Conservation (phyloP, 1,140 invertebrate species). For the Macrosteles quadrilineatus region DNA sequence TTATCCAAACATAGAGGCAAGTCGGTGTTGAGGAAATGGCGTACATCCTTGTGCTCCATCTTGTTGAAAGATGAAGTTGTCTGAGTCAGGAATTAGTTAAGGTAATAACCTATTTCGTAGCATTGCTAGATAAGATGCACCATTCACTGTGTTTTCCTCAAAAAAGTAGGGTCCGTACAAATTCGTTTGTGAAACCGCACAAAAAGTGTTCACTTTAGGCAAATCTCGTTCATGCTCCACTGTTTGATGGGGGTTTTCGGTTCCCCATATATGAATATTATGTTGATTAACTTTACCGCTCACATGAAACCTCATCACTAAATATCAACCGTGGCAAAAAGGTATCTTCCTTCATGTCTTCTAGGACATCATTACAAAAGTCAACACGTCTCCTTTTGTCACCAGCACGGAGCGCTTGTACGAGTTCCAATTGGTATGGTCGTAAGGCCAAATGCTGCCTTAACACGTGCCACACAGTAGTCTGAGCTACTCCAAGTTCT, state of each 20-base stretch:
- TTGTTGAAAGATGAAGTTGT: constrained; percentile 1
- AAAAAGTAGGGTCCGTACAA: constrained; percentile 28
- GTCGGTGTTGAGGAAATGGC: background rate
- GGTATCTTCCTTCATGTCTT: constrained; percentile 11
- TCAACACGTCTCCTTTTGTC: constrained; percentile 14
- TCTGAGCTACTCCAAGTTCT: constrained; percentile 18
- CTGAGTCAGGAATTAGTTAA: background rate
- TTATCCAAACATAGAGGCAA: constrained; percentile 1
- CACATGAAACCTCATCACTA: constrained; percentile 28
- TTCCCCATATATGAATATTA: constrained; percentile 27
- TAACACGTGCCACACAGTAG: constrained; percentile 3
- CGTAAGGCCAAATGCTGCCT: constrained; percentile 12
- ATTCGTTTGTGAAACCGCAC: constrained; percentile 27
- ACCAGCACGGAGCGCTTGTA: constrained; percentile 12
- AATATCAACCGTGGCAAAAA: constrained; percentile 17
- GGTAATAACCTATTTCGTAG: constrained; percentile 15
- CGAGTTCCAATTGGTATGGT: constrained; percentile 26
- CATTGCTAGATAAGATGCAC: constrained; percentile 32
- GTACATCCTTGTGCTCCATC: background rate
- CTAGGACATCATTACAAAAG: constrained; percentile 25
- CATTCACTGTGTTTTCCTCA: constrained; percentile 16
- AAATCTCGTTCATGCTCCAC: constrained; percentile 30
- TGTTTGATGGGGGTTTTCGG: constrained; percentile 23
- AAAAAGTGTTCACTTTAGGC: constrained; percentile 5
- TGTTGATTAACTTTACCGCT: constrained; percentile 16